A percentile compares a stretch with the other conserved stretches of the same genome.
phyloP scores from a whole-genome alignment of 2,113 vertebrate species.

The Oxyruncus cristatus region DNA sequence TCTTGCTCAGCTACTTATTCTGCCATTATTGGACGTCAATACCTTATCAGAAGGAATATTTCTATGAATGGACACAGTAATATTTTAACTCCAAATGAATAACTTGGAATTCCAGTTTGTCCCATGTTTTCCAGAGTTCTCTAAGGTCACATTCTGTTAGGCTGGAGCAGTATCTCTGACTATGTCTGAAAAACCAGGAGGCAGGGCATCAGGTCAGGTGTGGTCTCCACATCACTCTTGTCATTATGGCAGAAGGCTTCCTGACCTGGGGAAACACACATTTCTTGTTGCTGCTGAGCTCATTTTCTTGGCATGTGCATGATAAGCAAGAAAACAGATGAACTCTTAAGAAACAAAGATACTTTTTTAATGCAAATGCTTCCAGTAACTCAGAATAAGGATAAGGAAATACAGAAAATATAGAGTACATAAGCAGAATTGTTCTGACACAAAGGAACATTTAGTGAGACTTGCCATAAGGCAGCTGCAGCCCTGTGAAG shows the following conservation, averaged over 20 bases:
- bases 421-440: slow-evolving; percentile 28
- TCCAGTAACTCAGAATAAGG: slow-evolving; percentile 38
- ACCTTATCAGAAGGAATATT: slow-evolving; percentile 20
- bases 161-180: slow-evolving; percentile 17
- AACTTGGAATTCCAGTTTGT: slow-evolving; percentile 62
- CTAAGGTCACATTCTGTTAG: slow-evolving; percentile 30
- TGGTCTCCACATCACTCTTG: neutral
- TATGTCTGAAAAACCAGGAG: slow-evolving; percentile 43
- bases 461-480: slow-evolving; percentile 26
- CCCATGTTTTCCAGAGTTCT: slow-evolving; percentile 12
- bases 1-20: neutral
- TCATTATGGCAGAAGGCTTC: neutral
- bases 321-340: slow-evolving; percentile 51
- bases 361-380: slow-evolving; percentile 59
- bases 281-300: slow-evolving; percentile 10
- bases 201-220: neutral
- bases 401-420: slow-evolving; percentile 26
- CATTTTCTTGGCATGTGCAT: slow-evolving; percentile 3
- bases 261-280: neutral
- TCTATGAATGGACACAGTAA: slow-evolving; percentile 27
- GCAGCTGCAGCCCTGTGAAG: slow-evolving; percentile 60
- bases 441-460: slow-evolving; percentile 50
- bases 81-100: slow-evolving; percentile 61
- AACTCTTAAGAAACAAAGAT: slow-evolving; percentile 56
- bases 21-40: slow-evolving; percentile 16